phyloP scores from a whole-genome alignment of 2,113 vertebrate genomes.

The Rhabdomys dilectus region DNA sequence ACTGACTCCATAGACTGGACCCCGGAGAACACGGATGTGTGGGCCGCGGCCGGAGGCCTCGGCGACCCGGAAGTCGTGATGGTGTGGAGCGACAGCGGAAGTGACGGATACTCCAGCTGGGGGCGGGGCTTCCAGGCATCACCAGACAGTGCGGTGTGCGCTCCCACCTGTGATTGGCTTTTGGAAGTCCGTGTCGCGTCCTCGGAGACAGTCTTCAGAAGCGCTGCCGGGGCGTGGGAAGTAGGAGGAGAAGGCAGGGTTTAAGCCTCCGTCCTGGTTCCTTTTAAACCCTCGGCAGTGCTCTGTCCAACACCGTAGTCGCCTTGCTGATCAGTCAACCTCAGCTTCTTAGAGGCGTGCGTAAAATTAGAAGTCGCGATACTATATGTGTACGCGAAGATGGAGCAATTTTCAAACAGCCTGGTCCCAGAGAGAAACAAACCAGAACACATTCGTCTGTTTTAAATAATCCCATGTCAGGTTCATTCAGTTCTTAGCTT shows the following conservation, averaged over 20 bases:
- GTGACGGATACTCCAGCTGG: not conserved
- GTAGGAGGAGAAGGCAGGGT: not conserved
- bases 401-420: not conserved
- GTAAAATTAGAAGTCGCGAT: not conserved
- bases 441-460: not conserved
- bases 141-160: rapidly evolving
- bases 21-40: rapidly evolving
- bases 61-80: conserved; percentile 49
- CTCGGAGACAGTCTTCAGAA: not conserved
- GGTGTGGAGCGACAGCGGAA: conserved; percentile 9
- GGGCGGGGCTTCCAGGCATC: not conserved
- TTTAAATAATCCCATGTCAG: not conserved
- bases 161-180: rapidly evolving
- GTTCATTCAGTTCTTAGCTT: not conserved
- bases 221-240: not conserved
- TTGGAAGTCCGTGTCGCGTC: not conserved
- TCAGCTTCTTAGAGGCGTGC: not conserved
- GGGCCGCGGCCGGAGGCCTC: conserved; percentile 47
- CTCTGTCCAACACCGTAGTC: not conserved
- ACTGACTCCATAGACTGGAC: conserved; percentile 76
- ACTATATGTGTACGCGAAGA: not conserved
- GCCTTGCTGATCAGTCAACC: not conserved
- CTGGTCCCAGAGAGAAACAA: not conserved
- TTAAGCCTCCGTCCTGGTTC: not conserved
- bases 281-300: not conserved